Percentiles rank a stretch among this genome's conserved stretches.
phyloP scores from a whole-genome alignment of 2,797 vertebrate genomes.

The Argya squamiceps region DNA sequence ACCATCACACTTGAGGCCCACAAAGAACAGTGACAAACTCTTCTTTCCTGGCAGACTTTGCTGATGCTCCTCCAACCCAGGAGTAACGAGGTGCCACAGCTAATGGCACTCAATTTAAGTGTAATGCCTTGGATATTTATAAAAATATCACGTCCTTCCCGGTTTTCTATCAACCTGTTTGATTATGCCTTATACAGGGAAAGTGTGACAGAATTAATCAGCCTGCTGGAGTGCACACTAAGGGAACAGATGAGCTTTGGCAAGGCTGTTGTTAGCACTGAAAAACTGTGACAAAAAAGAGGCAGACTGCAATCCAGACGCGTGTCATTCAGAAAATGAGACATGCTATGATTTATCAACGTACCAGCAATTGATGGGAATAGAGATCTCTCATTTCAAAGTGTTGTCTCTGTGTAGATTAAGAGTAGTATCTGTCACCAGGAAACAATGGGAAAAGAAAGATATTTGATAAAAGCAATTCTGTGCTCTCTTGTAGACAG shows the following conservation, averaged over 20 bases:
- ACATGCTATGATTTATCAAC: constrained; percentile 48
- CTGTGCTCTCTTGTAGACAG: neutral
- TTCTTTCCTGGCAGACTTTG: neutral
- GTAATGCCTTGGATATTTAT: neutral
- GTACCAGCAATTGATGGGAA: constrained; percentile 8
- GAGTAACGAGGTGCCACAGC: neutral
- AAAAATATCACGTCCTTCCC: neutral
- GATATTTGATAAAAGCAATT: constrained; percentile 17
- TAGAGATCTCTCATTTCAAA: constrained; percentile 5
- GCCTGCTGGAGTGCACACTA: neutral
- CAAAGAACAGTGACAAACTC: neutral
- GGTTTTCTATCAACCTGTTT: constrained; percentile 11
- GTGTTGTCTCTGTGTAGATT: constrained; percentile 17
- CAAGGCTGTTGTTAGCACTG: constrained; percentile 26
- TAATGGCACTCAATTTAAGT: neutral
- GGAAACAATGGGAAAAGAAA: constrained; percentile 37
- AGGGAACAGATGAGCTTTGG: constrained; percentile 46
- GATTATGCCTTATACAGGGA: neutral
- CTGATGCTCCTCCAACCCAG: neutral
- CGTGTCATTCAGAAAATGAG: constrained; percentile 35
- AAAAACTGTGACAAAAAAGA: constrained; percentile 25
- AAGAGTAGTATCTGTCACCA: constrained; percentile 54
- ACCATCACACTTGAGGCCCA: neutral
- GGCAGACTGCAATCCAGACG: constrained; percentile 37
- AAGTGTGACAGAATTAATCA: constrained; percentile 45